Conservation (phyloP, 2,797 vertebrate genomes). For the Siniperca undulata region DNA sequence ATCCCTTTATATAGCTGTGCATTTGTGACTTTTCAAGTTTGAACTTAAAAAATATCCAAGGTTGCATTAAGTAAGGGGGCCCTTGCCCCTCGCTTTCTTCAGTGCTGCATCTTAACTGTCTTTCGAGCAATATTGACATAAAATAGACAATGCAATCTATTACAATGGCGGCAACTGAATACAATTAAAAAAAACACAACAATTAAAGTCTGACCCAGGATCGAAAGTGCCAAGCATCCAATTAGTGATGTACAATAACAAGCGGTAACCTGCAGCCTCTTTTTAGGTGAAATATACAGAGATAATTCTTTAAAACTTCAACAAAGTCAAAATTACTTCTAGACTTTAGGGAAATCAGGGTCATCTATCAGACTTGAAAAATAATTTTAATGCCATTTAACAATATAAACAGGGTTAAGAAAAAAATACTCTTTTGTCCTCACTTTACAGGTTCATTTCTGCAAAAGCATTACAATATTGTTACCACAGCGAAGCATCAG, state of each 20-base stretch:
- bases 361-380: constrained; percentile 2
- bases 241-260: constrained; percentile 17
- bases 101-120: constrained; percentile 9
- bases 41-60: background rate
- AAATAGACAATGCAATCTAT: constrained; percentile 19
- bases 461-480: background rate
- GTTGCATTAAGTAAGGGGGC: background rate
- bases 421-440: background rate
- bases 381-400: background rate
- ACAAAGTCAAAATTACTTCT: background rate
- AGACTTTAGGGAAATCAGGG: constrained; percentile 5
- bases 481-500: background rate
- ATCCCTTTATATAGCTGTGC: constrained; percentile 8
- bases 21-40: background rate
- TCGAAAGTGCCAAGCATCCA: constrained; percentile 21
- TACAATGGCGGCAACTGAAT: constrained; percentile 17
- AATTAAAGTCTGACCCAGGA: constrained; percentile 36
- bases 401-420: background rate
- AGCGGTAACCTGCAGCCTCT: constrained; percentile 20
- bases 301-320: background rate
- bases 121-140: constrained; percentile 16
- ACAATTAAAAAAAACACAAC: constrained; percentile 33
- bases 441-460: background rate
- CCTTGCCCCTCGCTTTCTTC: background rate
- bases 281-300: constrained; percentile 1